Percentiles rank a stretch among this genome's conserved stretches.
Evolutionary conservation across 1,140 invertebrate species (phyloP).

Genomic region (Formica selysi): DNA sequence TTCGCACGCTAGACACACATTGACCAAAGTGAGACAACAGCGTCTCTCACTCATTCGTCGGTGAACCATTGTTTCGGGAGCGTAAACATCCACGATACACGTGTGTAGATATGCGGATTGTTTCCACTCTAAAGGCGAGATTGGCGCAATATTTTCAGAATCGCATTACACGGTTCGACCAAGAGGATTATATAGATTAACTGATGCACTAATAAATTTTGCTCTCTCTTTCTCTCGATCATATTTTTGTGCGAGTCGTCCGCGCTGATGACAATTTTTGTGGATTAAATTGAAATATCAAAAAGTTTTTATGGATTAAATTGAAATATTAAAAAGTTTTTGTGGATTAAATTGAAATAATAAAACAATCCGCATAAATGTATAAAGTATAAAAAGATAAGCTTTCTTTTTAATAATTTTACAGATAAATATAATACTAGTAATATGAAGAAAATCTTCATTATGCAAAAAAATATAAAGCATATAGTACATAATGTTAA

Average conservation of each 20-base stretch:
- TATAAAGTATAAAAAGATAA: not conserved
- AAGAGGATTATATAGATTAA: conserved; percentile 27
- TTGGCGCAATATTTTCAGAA: conserved; percentile 31
- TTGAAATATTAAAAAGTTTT: conserved; percentile 3
- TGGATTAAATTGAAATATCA: conserved; percentile 19
- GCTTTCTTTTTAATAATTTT: not conserved
- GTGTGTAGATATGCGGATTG: conserved; percentile 17
- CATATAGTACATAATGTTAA: too few relatives aligned
- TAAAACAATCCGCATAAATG: not conserved
- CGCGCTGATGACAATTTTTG: not conserved
- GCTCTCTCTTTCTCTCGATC: not conserved
- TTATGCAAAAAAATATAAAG: not conserved
- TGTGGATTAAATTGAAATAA: conserved; percentile 19
- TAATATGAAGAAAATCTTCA: not conserved
- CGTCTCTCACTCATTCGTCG: not conserved
- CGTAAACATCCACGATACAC: too few relatives aligned
- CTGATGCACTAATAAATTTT: conserved; percentile 30
- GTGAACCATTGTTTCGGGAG: conserved; percentile 13
- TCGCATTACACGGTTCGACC: conserved; percentile 10
- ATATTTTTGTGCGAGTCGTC: not conserved
- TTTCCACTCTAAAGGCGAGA: not conserved
- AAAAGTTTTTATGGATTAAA: not conserved
- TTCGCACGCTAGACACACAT: conserved; percentile 37
- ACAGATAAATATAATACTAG: not conserved
- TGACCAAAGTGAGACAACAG: conserved; percentile 36